phyloP scores from a whole-genome alignment of 2,888 invertebrate genomes.

The Alsophila aescularia region DNA sequence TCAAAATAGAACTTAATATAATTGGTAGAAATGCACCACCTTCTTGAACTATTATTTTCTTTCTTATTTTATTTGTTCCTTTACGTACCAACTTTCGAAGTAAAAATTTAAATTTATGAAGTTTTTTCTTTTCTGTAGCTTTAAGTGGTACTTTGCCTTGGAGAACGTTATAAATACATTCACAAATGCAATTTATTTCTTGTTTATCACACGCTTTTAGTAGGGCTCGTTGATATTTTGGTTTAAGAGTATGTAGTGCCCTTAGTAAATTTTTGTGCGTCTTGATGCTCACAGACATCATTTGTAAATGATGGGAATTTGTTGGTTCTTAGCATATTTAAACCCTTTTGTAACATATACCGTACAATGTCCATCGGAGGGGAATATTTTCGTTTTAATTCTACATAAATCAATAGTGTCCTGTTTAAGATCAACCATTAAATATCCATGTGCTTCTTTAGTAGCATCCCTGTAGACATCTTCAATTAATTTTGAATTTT shows the following conservation, averaged over 20 bases:
- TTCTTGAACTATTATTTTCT: too few species aligned
- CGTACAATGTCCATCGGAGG: neutral
- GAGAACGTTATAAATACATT: too few species aligned
- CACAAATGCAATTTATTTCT: too few species aligned
- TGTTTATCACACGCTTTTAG: constrained; percentile 35
- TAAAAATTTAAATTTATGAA: neutral
- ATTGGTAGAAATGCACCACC: too few species aligned
- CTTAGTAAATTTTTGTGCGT: too few species aligned
- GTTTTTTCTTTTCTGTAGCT: constrained; percentile 5
- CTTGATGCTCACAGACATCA: constrained; percentile 29
- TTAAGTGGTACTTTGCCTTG: too few species aligned
- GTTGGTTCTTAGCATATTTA: constrained; percentile 37
- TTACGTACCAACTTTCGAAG: constrained; percentile 18
- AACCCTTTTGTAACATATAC: constrained; percentile 15
- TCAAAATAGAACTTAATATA: too few species aligned
- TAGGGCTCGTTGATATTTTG: constrained; percentile 31
- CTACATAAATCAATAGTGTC: constrained; percentile 28
- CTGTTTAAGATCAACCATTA: constrained; percentile 43
- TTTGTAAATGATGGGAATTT: too few species aligned
- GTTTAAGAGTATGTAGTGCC: constrained; percentile 2
- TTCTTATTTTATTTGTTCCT: constrained; percentile 24
- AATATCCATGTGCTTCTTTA: constrained; percentile 39
- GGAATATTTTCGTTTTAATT: constrained; percentile 2
- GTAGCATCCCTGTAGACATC: too few species aligned
- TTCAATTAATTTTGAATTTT: too few species aligned